phyloP scores from a whole-genome alignment of 2,888 invertebrate genomes.

The Coenonympha glycerion region DNA sequence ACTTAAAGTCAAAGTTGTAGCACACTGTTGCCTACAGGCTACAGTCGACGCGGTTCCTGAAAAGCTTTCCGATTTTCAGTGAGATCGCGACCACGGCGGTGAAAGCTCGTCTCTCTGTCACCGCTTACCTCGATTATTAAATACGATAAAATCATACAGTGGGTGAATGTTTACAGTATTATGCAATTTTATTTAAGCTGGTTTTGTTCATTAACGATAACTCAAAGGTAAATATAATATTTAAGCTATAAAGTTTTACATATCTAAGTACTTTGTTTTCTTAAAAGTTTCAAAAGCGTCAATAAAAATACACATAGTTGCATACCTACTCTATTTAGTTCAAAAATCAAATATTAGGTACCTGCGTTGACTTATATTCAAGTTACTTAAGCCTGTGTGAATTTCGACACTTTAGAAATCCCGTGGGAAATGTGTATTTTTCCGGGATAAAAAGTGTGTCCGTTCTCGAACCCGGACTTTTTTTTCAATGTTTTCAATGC shows the following conservation, averaged over 20 bases:
- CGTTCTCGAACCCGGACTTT: too few species aligned
- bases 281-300: background rate
- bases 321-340: too few species aligned
- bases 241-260: background rate
- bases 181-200: constrained; percentile 24
- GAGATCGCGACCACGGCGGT: constrained; percentile 25
- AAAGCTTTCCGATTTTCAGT: constrained; percentile 22
- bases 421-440: too few species aligned
- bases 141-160: constrained; percentile 24
- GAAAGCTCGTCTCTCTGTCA: constrained; percentile 24
- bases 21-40: background rate
- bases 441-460: too few species aligned
- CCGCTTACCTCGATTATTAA: constrained; percentile 8
- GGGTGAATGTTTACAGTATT: constrained; percentile 20
- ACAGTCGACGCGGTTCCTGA: background rate
- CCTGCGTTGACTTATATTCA: too few species aligned
- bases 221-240: constrained; percentile 21
- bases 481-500: too few species aligned
- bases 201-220: constrained; percentile 11
- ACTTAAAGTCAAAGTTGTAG: background rate
- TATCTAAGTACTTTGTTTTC: background rate
- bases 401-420: too few species aligned
- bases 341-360: too few species aligned
- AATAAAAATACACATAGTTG: too few species aligned
- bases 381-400: too few species aligned